A percentile compares a stretch with the other conserved stretches of the same genome.
Evolutionary conservation across 2,888 invertebrate genomes (phyloP).

Genomic region (Vannuccia rotundouncinata): DNA sequence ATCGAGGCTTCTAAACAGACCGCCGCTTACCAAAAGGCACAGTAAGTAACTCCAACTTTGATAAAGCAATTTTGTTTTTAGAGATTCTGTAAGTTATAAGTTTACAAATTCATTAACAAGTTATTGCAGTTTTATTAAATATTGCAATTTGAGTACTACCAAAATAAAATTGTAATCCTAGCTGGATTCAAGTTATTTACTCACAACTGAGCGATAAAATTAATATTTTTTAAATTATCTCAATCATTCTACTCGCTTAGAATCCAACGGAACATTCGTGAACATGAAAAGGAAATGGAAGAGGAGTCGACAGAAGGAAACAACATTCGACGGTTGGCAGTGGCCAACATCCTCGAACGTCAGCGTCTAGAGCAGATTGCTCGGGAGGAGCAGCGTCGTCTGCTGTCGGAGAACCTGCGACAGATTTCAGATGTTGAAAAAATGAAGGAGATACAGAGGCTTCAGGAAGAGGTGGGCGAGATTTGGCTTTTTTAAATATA

Average conservation of each 20-base stretch:
- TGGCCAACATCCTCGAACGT: conserved; percentile 50
- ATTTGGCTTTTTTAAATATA: conserved; percentile 32
- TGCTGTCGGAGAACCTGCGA: conserved; percentile 47
- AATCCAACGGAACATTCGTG: conserved; percentile 46
- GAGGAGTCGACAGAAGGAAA: conserved; percentile 50
- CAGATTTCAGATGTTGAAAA: conserved; percentile 50
- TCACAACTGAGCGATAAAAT: too few relatives aligned
- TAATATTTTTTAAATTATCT: too few relatives aligned
- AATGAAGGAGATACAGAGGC: conserved; percentile 47
- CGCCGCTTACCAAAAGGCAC: conserved; percentile 47
- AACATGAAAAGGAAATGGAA: conserved; percentile 42
- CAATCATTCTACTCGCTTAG: conserved; percentile 14
- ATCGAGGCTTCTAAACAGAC: conserved; percentile 45
- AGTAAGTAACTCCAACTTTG: conserved; percentile 45
- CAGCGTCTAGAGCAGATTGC: conserved; percentile 48
- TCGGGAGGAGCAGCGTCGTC: conserved; percentile 46
- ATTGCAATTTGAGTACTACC: too few relatives aligned
- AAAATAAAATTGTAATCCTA: too few relatives aligned
- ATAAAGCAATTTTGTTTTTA: too few relatives aligned
- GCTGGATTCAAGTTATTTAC: too few relatives aligned
- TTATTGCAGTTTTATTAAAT: too few relatives aligned
- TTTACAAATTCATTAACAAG: conserved; percentile 1
- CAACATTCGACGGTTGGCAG: conserved; percentile 49
- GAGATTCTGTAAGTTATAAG: too few relatives aligned
- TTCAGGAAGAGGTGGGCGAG: conserved; percentile 49